phyloP scores from a whole-genome alignment of 2,797 vertebrate genomes.

The Ciconia nigra region DNA sequence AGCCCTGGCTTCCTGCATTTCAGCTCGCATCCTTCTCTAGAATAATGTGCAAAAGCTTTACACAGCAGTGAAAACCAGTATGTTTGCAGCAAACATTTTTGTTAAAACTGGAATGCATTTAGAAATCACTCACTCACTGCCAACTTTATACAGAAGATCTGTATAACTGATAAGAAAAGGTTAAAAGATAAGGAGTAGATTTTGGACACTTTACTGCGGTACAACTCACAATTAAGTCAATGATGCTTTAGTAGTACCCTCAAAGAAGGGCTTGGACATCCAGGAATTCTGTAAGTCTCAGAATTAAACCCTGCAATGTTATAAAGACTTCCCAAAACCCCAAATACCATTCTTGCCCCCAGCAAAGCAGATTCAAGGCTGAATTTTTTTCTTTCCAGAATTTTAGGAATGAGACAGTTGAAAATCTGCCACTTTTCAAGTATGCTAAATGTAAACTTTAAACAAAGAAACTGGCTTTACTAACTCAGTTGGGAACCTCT shows the following conservation, averaged over 20 bases:
- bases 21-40: not conserved
- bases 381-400: not conserved
- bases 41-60: not conserved
- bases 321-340: not conserved
- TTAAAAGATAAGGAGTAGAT: not conserved
- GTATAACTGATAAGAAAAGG: not conserved
- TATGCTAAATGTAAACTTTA: not conserved
- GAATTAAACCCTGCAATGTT: not conserved
- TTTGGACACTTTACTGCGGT: not conserved
- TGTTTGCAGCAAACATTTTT: not conserved
- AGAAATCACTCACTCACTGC: not conserved
- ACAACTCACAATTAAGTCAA: not conserved
- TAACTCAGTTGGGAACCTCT: not conserved
- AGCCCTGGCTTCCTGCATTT: not conserved
- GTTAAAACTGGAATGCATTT: not conserved
- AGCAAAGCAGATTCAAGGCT: not conserved
- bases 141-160: not conserved
- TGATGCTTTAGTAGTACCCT: not conserved
- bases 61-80: fast-evolving
- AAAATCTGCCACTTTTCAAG: not conserved
- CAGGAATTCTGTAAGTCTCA: not conserved
- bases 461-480: not conserved
- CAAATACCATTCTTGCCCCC: not conserved
- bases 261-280: not conserved
- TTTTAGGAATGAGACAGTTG: not conserved